Evolutionary conservation across 2,888 invertebrate species (phyloP), one percentile per base, ranked within the genome.

Genomic region (Rhaphigaster nebulosa): DNA sequence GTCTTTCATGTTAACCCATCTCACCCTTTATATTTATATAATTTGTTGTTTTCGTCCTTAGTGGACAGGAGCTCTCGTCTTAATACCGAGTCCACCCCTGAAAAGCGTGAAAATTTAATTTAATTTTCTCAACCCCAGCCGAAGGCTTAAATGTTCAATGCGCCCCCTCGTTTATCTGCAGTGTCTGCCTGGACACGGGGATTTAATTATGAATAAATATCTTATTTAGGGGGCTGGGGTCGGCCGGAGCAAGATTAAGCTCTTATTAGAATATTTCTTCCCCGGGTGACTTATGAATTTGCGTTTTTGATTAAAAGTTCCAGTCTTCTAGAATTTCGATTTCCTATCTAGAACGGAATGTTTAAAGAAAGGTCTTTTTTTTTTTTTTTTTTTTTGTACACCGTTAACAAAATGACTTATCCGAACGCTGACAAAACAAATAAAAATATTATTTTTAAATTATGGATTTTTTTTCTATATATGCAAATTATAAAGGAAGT

Each of bases 131-230:
- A 45, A 84, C 84, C 84, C 84, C 84, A 84, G 41, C 84, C 84
- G 26, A 84, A 84, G 84, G 84, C 84, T 84, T 84, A 45, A 84
- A 84, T 84, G 41, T 84, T 84, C 84, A 84, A 84, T 84, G 84
- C 45, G 26, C n/a, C 84, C 84, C 84, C 84, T 84, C 84, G 41
- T 84, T 84, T 84, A 84, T 84, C 84, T 84, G 84, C 84, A 84
- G 84, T 84, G 45, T 84, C 84, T 84, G 84, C 84, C 84, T n/a
- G 26, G 84, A 84, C 84, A 84, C 70, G 84, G 45, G 84, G 84
- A 84, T 84, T 84, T 84, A 84, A 84, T 84, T 84, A 84, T 84
- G 84, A 84, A 84, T 84, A 84, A 84, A 84, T 84, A 84, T 84
- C 84, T 84, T 84, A 84, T 84, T 84, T 84, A 84, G n/a, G 41